Evolutionary conservation across 2,888 invertebrate genomes (phyloP).

Genomic region (Julus scanicus): DNA sequence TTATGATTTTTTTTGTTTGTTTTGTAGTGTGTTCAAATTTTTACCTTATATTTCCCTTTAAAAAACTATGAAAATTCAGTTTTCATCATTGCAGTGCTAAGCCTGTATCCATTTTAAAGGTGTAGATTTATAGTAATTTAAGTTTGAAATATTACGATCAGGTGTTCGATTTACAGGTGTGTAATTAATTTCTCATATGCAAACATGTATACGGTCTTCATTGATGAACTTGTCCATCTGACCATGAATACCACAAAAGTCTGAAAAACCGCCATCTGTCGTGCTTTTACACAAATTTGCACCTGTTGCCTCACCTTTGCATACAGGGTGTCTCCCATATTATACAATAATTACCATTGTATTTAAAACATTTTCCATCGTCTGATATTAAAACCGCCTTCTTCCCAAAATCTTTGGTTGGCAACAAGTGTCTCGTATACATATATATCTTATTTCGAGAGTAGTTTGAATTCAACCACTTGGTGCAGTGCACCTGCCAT

Average conservation of each 20-base stretch:
- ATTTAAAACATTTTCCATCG: background rate
- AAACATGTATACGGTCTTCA: background rate
- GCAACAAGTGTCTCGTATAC: background rate
- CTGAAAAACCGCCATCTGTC: background rate
- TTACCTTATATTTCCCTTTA: background rate
- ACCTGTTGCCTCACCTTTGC: background rate
- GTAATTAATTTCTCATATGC: background rate
- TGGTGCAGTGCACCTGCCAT: background rate
- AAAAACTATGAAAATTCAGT: too few species aligned
- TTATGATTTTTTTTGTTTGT: background rate
- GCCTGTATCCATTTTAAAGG: background rate
- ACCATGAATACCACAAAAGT: background rate
- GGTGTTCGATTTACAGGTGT: conserved; percentile 12
- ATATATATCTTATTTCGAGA: background rate
- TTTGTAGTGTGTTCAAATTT: background rate
- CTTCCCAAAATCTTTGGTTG: background rate
- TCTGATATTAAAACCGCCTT: background rate
- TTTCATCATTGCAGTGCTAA: background rate
- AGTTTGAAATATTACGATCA: background rate
- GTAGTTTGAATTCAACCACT: background rate
- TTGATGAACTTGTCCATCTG: background rate
- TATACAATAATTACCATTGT: background rate
- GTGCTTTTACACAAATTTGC: background rate
- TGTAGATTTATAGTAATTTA: background rate
- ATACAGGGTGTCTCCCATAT: background rate